These are phyloP conservation scores for Hypanus sabinus DNA, from an alignment of 2,113 vertebrate genomes.

Conservation along the genomic window DNA sequence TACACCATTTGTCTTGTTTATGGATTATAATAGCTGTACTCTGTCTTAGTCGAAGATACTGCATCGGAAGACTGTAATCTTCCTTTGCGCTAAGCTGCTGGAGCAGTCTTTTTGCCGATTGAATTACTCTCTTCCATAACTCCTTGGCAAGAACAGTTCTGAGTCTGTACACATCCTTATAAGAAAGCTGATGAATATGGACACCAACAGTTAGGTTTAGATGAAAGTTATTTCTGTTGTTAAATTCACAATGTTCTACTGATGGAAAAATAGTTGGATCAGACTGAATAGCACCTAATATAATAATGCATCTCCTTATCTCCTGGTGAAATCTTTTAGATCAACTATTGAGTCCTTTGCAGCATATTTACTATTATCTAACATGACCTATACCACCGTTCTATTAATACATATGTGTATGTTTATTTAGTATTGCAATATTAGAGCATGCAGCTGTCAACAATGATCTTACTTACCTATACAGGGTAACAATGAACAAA, in stretches of 20 bases:
- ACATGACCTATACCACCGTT: background rate
- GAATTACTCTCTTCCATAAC: background rate
- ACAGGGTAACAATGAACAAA: background rate
- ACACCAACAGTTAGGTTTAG: background rate
- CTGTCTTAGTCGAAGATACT: background rate
- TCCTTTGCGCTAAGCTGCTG: background rate
- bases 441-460: background rate
- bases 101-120: background rate
- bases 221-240: background rate
- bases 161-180: too few species aligned
- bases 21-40: background rate
- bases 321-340: background rate
- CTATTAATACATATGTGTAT: background rate
- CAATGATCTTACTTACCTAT: background rate
- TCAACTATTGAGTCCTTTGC: background rate
- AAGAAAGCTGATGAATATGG: background rate
- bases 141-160: background rate
- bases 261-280: background rate
- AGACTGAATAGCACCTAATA: background rate
- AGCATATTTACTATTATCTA: background rate
- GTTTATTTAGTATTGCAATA: background rate
- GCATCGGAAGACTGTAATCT: background rate
- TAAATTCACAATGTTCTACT: background rate
- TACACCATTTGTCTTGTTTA: background rate
- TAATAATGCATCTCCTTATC: background rate